Conservation (phyloP, 1,140 invertebrate species). For the Armadillidium nasatum region DNA sequence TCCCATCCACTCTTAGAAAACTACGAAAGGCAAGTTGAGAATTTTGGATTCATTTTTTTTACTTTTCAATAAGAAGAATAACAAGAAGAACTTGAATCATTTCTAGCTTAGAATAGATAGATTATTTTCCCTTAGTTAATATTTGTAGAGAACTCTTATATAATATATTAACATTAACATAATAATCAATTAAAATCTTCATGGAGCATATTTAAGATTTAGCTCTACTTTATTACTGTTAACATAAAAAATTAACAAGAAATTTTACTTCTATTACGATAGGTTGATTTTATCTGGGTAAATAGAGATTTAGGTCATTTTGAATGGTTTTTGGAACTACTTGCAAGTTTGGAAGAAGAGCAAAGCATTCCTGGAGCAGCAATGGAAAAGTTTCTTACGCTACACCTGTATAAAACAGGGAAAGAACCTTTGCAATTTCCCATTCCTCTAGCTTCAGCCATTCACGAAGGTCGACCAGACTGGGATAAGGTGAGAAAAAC, state of each 20-base stretch:
- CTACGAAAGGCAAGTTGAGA: constrained; percentile 47
- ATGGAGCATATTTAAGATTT: no score
- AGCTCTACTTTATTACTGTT: no score
- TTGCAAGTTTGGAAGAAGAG: constrained; percentile 50
- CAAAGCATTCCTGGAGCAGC: constrained; percentile 48
- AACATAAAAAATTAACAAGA: no score
- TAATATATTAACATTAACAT: no score
- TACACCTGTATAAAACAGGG: constrained; percentile 53
- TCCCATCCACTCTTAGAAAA: constrained; percentile 46
- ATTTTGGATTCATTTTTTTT: neutral
- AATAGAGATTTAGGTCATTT: constrained; percentile 53
- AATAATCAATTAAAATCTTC: no score
- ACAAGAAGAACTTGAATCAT: no score
- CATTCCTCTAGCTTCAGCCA: constrained; percentile 36
- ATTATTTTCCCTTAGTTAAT: neutral
- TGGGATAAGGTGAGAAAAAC: constrained; percentile 44
- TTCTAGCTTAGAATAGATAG: no score
- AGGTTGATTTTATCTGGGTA: constrained; percentile 55
- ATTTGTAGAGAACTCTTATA: neutral
- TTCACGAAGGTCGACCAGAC: constrained; percentile 44
- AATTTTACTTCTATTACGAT: neutral
- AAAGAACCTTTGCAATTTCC: constrained; percentile 44
- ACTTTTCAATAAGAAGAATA: neutral
- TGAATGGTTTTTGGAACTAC: constrained; percentile 54
- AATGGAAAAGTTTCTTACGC: constrained; percentile 48